Base-by-base conservation (phyloP, 2,888 invertebrate species). In the Augiades crinisus region DNA sequence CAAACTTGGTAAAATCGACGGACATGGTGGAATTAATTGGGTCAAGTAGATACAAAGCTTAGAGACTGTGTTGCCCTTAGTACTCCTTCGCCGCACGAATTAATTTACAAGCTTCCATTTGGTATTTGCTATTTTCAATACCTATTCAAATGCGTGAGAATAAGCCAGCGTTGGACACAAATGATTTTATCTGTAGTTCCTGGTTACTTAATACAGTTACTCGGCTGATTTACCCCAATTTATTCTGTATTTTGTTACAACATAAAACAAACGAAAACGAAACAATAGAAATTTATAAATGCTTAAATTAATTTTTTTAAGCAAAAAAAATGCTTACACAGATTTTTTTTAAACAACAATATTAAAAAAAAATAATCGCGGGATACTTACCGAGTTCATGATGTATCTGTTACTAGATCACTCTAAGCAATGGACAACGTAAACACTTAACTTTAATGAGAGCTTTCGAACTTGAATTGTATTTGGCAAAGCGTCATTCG, bases 401-500 rank as follows among this genome's bases (percentile, higher is more conserved):
- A 56, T 45, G 37, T 37, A 12, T 51, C 21, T 43, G 13, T 58
- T 53, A 38, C 43, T 37, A 51, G 36, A 44, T 57, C 47, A 58
- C 54, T 55, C 31, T 55, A 37, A 50, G 52, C 44, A 19, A 40
- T 58, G 49, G 47, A 51, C 45, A 53, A 53, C 34, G 45, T 31
- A 38, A 34, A 22, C 43, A 55, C 41, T 38, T 22, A 24, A 54
- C 53, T 54, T 43, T 27, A 41, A 50, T 19, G 17, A 45, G 24
- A 52, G 44, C 54, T 54, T 55, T 40, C 50, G 34, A 45, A 59
- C 47, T 68, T 65, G 56, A 72, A 73, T 74, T 78, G 87, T 84
- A 79, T 84, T 78, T 78, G 80, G 81, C 79, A 83, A 88, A 84
- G 78, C 82, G 81, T 75, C 75, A 78, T 81, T 81, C 74, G 82